Evolutionary conservation across 2,113 vertebrate species (phyloP).

Genomic region (Scatophagus argus): DNA sequence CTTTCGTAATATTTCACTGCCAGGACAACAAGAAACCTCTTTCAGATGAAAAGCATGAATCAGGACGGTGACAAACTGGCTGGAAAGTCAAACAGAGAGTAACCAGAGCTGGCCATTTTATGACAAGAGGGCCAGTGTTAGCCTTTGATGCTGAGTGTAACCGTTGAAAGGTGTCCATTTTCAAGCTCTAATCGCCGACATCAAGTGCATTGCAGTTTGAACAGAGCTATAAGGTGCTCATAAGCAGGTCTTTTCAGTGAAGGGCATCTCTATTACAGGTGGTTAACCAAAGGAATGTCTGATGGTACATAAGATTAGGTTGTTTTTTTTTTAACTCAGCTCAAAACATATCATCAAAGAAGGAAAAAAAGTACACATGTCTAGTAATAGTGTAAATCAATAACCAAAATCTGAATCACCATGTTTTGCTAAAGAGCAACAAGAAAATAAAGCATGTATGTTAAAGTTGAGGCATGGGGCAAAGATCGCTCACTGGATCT

Average conservation of each 20-base stretch:
- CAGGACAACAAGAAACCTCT: conserved; percentile 74
- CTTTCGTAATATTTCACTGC: conserved; percentile 77
- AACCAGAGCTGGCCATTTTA: conserved; percentile 74
- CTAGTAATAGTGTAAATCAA: neutral
- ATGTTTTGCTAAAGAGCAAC: neutral
- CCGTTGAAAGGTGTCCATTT: conserved; percentile 80
- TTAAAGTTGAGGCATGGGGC: conserved; percentile 36
- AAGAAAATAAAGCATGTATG: conserved; percentile 5
- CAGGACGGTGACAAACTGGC: conserved; percentile 80
- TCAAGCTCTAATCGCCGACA: conserved; percentile 69
- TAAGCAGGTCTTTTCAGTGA: conserved; percentile 57
- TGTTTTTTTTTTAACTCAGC: too few species aligned
- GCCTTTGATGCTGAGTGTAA: conserved; percentile 79
- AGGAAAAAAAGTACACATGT: neutral
- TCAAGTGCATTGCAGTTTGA: conserved; percentile 69
- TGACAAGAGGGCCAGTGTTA: conserved; percentile 70
- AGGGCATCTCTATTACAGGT: conserved; percentile 60
- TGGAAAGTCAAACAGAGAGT: conserved; percentile 80
- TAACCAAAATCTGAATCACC: conserved; percentile 5
- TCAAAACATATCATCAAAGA: conserved; percentile 38
- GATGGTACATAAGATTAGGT: conserved; percentile 30
- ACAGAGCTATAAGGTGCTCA: conserved; percentile 59
- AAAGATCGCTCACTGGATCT: conserved; percentile 19
- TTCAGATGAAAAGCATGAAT: conserved; percentile 77
- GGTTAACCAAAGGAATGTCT: conserved; percentile 52